Conservation (phyloP, 2,113 vertebrate genomes). For the Campylomormyrus tamandua region DNA sequence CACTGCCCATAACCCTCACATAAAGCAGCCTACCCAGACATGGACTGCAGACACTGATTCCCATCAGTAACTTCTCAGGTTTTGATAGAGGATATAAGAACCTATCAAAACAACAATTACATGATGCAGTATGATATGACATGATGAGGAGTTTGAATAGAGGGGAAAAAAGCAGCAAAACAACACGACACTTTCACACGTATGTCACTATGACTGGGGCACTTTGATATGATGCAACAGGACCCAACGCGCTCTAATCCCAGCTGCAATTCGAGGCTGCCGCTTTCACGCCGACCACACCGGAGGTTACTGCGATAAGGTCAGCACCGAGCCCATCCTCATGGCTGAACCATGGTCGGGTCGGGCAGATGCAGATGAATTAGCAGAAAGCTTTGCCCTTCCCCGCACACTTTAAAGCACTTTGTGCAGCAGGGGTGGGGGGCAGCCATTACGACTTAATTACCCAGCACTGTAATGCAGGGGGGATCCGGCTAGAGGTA, state of each 20-base stretch:
- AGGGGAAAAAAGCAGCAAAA: neutral
- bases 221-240: neutral
- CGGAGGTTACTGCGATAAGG: neutral
- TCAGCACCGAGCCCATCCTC: neutral
- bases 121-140: neutral
- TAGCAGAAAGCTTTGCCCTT: neutral
- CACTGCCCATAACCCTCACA: neutral
- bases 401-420: neutral
- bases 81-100: neutral
- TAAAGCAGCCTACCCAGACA: neutral
- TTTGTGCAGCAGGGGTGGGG: neutral
- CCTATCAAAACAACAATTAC: neutral
- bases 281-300: neutral
- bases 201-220: neutral
- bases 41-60: neutral
- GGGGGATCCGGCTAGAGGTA: neutral
- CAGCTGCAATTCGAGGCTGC: neutral
- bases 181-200: neutral
- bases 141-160: neutral
- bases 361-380: neutral
- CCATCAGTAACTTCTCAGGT: neutral
- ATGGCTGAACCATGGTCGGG: too few relatives aligned
- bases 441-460: slow-evolving; percentile 1
- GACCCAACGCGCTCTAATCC: neutral
- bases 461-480: neutral